Evolutionary conservation across 2,888 invertebrate species (phyloP).

Genomic region (Hirtodrosophila duncani): DNA sequence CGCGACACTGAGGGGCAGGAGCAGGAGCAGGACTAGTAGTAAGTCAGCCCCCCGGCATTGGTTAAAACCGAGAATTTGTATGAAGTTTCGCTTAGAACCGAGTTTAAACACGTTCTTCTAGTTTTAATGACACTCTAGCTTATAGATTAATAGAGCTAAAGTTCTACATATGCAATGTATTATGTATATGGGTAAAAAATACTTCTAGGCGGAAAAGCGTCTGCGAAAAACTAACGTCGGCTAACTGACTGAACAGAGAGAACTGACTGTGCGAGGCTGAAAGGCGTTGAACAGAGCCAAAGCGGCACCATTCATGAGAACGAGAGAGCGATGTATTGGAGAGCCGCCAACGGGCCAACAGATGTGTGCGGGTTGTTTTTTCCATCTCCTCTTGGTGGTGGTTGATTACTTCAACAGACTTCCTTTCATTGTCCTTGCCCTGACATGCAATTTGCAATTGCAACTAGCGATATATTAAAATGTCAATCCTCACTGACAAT

Average conservation of each 20-base stretch:
- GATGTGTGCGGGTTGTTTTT: slow-evolving; percentile 54
- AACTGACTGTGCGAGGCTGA: slow-evolving; percentile 45
- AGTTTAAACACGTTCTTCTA: too few relatives aligned
- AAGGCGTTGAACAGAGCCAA: slow-evolving; percentile 62
- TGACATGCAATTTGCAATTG: slow-evolving; percentile 38
- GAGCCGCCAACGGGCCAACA: slow-evolving; percentile 10
- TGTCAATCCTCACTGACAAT: too few relatives aligned
- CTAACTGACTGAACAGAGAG: slow-evolving; percentile 52
- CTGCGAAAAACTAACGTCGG: slow-evolving; percentile 70
- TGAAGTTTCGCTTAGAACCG: too few relatives aligned
- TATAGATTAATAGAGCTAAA: too few relatives aligned
- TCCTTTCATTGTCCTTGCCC: slow-evolving; percentile 9
- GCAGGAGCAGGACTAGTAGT: slow-evolving; percentile 1
- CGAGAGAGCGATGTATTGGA: slow-evolving; percentile 10
- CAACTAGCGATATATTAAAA: slow-evolving; percentile 21
- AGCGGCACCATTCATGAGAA: too few relatives aligned
- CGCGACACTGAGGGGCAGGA: slow-evolving; percentile 15
- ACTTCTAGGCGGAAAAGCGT: slow-evolving; percentile 64
- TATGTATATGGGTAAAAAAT: slow-evolving; percentile 35
- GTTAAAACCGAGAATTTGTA: too few relatives aligned
- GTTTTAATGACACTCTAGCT: too few relatives aligned
- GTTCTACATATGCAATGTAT: slow-evolving; percentile 6
- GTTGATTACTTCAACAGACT: slow-evolving; percentile 40
- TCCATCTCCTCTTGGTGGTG: slow-evolving; percentile 7
- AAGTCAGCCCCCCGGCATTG: slow-evolving; percentile 10